Evolutionary conservation across 1,140 invertebrate species (phyloP).

Genomic region (Bilobella aurantiaca): DNA sequence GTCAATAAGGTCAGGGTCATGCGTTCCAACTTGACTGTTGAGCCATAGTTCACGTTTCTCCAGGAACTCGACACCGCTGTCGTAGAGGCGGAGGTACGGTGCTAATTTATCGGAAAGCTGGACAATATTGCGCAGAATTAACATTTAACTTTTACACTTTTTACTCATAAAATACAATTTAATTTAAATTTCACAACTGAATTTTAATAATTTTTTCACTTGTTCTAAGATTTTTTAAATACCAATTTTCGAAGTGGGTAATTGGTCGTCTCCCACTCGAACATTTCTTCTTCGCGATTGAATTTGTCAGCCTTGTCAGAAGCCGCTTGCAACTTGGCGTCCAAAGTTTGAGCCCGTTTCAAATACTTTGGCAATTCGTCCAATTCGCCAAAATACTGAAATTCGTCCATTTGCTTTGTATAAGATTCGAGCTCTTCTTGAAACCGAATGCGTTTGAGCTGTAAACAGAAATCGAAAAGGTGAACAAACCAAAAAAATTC

Average conservation of each 20-base stretch:
- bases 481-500: background rate
- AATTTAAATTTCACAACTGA: no score
- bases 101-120: slow-evolving; percentile 51
- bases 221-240: no score
- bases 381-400: slow-evolving; percentile 80
- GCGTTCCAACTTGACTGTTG: slow-evolving; percentile 65
- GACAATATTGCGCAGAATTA: no score
- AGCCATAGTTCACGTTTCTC: slow-evolving; percentile 74
- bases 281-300: slow-evolving; percentile 82
- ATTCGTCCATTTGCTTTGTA: slow-evolving; percentile 68
- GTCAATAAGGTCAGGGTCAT: slow-evolving; percentile 82
- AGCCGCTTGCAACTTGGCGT: slow-evolving; percentile 57
- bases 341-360: slow-evolving; percentile 61
- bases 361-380: slow-evolving; percentile 73
- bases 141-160: slow-evolving; percentile 2
- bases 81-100: slow-evolving; percentile 82
- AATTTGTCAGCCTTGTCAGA: slow-evolving; percentile 75
- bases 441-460: slow-evolving; percentile 49
- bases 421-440: slow-evolving; percentile 69
- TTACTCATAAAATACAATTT: no score
- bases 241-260: slow-evolving; percentile 71
- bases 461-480: no score
- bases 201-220: no score
- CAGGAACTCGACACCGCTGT: slow-evolving; percentile 73
- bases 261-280: slow-evolving; percentile 75